phyloP scores from a whole-genome alignment of 1,140 invertebrate genomes.

The Psix sp. region DNA sequence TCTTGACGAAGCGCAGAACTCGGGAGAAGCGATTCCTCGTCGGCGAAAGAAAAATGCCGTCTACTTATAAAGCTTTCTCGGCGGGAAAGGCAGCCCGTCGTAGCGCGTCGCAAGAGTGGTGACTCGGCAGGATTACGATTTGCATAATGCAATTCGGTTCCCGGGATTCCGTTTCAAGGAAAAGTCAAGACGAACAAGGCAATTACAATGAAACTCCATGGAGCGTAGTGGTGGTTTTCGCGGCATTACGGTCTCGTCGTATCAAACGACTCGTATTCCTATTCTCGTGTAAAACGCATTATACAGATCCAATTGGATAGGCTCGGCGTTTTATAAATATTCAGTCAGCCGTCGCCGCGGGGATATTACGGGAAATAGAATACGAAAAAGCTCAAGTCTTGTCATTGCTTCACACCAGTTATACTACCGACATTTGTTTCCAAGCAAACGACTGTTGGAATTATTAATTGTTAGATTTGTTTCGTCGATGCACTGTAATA shows the following conservation, averaged over 20 bases:
- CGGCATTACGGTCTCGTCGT: constrained; percentile 67
- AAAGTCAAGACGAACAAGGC: constrained; percentile 76
- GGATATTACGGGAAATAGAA: constrained; percentile 47
- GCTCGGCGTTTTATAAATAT: constrained; percentile 74
- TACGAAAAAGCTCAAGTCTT: constrained; percentile 57
- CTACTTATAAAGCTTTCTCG: constrained; percentile 41
- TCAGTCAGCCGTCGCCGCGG: constrained; percentile 70
- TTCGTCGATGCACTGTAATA: too few species aligned
- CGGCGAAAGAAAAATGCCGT: constrained; percentile 45
- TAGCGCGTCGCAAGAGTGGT: constrained; percentile 61
- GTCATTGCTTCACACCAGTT: constrained; percentile 36
- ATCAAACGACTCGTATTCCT: constrained; percentile 47
- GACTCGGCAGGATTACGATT: constrained; percentile 76
- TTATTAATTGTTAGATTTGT: too few species aligned
- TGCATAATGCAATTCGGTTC: constrained; percentile 75
- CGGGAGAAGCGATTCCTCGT: constrained; percentile 29
- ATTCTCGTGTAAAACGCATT: constrained; percentile 39
- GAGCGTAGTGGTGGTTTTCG: constrained; percentile 69
- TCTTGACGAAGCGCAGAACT: constrained; percentile 44
- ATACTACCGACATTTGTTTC: too few species aligned
- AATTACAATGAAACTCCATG: constrained; percentile 77
- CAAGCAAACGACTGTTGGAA: too few species aligned
- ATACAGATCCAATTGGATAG: constrained; percentile 58
- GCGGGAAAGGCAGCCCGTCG: constrained; percentile 22
- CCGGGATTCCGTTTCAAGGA: constrained; percentile 72